These are phyloP conservation scores for Digitonthophagus gazella DNA, from an alignment of 2,888 invertebrate genomes.

Conservation along the genomic window DNA sequence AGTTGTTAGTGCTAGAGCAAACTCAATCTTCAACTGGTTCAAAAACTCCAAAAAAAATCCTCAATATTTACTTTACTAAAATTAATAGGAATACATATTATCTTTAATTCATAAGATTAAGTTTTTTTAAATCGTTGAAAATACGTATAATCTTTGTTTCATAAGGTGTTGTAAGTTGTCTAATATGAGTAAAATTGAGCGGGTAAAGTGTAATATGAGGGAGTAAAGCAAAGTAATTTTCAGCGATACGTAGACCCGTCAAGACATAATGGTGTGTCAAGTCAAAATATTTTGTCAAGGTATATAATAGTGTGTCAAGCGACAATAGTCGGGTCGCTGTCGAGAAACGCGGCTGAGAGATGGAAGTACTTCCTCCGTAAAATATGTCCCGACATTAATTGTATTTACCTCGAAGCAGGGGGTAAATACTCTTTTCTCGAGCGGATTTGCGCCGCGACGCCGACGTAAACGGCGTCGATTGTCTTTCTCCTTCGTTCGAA, in stretches of 20 bases:
- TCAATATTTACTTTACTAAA: no score
- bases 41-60: no score
- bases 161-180: not conserved
- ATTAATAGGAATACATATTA: no score
- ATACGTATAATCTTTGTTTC: no score
- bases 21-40: no score
- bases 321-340: constrained; percentile 4
- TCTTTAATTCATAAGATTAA: no score
- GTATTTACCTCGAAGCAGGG: no score
- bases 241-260: not conserved
- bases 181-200: not conserved
- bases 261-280: constrained; percentile 10
- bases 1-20: no score
- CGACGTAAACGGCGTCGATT: no score
- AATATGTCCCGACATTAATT: not conserved
- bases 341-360: not conserved
- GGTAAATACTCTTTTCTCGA: not conserved
- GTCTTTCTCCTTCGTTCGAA: not conserved
- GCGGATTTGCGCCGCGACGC: not conserved
- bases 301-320: constrained; percentile 14
- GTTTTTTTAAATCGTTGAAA: no score
- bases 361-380: not conserved
- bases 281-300: constrained; percentile 13
- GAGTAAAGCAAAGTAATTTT: not conserved
- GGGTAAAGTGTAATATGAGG: not conserved